phyloP scores from a whole-genome alignment of 2,888 invertebrate genomes.

The Orthosia gracilis region DNA sequence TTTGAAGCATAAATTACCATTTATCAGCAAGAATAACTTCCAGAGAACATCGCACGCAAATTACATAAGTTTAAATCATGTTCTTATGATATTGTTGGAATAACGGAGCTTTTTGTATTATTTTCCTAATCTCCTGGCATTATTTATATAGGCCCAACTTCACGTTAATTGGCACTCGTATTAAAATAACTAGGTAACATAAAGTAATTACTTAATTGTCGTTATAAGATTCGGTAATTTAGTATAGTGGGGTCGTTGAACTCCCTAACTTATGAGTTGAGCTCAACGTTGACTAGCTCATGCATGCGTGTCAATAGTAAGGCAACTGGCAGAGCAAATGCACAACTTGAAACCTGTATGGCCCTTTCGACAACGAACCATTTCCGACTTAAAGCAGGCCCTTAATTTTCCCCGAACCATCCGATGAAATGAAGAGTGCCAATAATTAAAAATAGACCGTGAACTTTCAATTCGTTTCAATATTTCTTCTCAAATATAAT shows the following conservation, averaged over 20 bases:
- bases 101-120: slow-evolving; percentile 13
- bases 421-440: background rate
- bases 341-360: background rate
- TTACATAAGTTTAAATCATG: slow-evolving; percentile 12
- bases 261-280: background rate
- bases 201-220: background rate
- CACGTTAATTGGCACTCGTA: background rate
- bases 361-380: background rate
- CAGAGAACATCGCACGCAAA: slow-evolving; percentile 8
- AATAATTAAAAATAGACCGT: background rate
- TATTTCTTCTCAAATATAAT: background rate
- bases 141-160: background rate
- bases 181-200: background rate
- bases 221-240: background rate
- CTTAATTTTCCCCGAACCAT: too few relatives aligned
- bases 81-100: background rate
- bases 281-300: background rate
- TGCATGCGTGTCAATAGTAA: background rate
- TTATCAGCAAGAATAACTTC: slow-evolving; percentile 19
- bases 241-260: background rate
- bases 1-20: slow-evolving; percentile 30
- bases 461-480: background rate
- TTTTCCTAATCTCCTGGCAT: background rate
- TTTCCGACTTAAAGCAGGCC: background rate
- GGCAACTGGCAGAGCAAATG: background rate